phyloP scores from a whole-genome alignment of 2,888 invertebrate species.

The Ypsolopha sequella region DNA sequence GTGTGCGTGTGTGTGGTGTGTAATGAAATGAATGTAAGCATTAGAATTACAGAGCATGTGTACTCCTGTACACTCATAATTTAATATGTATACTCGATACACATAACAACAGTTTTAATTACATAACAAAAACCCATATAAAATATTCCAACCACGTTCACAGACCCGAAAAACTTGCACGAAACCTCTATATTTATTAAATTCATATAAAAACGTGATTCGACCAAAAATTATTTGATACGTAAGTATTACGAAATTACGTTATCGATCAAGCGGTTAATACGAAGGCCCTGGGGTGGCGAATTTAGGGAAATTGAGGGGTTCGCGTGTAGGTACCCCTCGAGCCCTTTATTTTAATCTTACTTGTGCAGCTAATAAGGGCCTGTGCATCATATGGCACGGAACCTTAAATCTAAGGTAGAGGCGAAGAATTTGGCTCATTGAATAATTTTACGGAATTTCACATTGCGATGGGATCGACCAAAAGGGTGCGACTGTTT shows the following conservation, averaged over 20 bases:
- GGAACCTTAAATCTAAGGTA: neutral
- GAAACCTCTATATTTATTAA: neutral
- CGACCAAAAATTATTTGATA: slow-evolving; percentile 29
- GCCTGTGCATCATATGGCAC: neutral
- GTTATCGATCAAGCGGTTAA: slow-evolving; percentile 61
- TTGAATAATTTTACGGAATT: neutral
- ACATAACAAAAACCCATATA: no score
- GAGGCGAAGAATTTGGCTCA: neutral
- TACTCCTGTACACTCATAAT: no score
- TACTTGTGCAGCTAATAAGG: neutral
- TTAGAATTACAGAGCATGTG: no score
- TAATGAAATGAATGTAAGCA: no score
- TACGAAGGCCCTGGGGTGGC: slow-evolving; percentile 49
- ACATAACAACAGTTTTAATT: no score
- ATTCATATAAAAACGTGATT: neutral
- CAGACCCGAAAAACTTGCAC: slow-evolving; percentile 1
- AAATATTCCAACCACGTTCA: no score
- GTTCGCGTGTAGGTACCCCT: slow-evolving; percentile 55
- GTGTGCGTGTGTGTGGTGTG: no score
- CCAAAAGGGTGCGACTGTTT: neutral
- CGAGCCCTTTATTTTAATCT: slow-evolving; percentile 29
- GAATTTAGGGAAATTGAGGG: slow-evolving; percentile 65
- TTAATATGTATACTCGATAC: no score
- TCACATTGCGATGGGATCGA: neutral
- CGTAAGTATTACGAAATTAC: slow-evolving; percentile 54